Evolutionary conservation across 2,797 vertebrate species (phyloP).

Genomic region (Lepus townsendii): DNA sequence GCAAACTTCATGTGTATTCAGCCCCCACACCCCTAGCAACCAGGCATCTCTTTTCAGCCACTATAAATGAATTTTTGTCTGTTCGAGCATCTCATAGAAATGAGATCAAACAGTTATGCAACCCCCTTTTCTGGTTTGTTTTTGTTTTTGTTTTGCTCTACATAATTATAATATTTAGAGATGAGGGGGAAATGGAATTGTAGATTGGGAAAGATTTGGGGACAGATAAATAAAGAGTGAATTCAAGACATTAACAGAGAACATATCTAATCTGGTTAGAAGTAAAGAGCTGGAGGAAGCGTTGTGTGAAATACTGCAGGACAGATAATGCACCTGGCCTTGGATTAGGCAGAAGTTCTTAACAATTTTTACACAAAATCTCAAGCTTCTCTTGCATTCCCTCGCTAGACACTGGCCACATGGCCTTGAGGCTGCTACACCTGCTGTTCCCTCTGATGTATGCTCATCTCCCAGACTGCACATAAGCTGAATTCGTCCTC

Average conservation of each 20-base stretch:
- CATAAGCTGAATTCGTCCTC: not conserved
- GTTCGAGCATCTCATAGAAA: not conserved
- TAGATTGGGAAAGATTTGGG: not conserved
- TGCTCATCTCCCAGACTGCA: not conserved
- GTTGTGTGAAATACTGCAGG: rapidly evolving
- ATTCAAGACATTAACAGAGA: not conserved
- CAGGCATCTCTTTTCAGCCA: not conserved
- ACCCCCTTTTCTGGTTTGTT: not conserved
- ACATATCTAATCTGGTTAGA: not conserved
- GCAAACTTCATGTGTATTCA: not conserved
- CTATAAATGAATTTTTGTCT: not conserved
- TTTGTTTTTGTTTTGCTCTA: not conserved
- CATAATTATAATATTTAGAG: not conserved
- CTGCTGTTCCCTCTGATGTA: not conserved
- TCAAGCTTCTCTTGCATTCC: not conserved
- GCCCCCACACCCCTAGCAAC: not conserved
- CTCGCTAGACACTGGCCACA: rapidly evolving
- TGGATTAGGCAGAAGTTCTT: rapidly evolving
- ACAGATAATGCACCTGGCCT: not conserved
- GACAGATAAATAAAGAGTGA: not conserved
- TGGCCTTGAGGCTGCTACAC: rapidly evolving
- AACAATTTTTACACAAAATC: not conserved
- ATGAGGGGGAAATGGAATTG: not conserved
- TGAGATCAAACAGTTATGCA: not conserved
- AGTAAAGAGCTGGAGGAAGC: not conserved